Evolutionary conservation across 2,797 vertebrate species (phyloP).

Genomic region (Dallia pectoralis): DNA sequence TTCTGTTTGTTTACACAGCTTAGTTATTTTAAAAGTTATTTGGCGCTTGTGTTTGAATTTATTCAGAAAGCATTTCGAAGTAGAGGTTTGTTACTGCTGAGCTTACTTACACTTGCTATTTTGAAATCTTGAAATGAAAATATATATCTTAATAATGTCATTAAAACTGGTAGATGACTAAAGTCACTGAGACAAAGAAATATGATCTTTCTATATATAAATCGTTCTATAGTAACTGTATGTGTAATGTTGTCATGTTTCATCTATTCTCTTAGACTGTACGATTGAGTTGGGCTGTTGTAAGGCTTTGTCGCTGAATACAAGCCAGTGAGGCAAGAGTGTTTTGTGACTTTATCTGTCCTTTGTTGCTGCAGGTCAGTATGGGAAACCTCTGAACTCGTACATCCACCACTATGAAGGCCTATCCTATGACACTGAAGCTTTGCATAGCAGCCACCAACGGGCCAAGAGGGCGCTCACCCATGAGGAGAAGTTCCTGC

Average conservation of each 20-base stretch:
- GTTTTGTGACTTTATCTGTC: background rate
- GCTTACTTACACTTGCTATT: no score
- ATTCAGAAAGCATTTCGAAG: no score
- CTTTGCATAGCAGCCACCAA: conserved; percentile 93
- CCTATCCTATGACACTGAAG: conserved; percentile 86
- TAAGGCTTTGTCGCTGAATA: background rate
- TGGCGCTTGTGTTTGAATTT: no score
- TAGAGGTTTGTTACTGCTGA: no score
- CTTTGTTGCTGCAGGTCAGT: conserved; percentile 78
- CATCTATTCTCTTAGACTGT: background rate
- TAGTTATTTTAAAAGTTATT: no score
- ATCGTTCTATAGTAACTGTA: no score
- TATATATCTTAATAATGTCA: no score
- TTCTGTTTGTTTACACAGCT: no score
- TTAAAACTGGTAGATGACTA: no score
- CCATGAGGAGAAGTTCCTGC: conserved; percentile 84
- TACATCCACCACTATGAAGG: conserved; percentile 96
- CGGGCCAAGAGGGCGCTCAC: conserved; percentile 91
- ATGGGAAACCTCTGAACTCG: conserved; percentile 86
- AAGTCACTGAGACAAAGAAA: no score
- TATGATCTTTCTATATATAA: no score
- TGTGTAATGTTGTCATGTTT: background rate
- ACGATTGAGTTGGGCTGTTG: background rate
- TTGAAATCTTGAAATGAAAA: no score
- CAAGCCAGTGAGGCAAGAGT: background rate